Evolutionary conservation across 1,140 invertebrate genomes (phyloP).

Genomic region (Lucilia sericata): DNA sequence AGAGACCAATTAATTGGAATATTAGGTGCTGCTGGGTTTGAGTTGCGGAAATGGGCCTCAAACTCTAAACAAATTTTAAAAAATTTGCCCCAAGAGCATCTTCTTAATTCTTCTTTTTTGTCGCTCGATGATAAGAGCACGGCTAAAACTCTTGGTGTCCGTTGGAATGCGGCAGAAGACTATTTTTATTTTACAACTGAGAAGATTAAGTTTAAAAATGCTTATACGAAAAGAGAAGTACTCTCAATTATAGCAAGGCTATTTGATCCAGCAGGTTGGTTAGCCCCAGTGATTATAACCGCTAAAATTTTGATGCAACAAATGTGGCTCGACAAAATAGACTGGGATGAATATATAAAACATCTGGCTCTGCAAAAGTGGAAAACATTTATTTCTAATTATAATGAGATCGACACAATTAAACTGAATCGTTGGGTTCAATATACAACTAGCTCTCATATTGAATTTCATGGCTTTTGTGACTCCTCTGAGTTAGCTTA

Average conservation of each 20-base stretch:
- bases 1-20: neutral
- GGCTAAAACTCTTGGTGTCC: neutral
- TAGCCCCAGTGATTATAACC: conserved; percentile 50
- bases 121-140: neutral
- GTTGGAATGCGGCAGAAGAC: neutral
- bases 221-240: conserved; percentile 41
- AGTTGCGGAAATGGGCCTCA: neutral
- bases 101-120: neutral
- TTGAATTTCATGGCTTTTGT: conserved; percentile 19
- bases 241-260: conserved; percentile 42
- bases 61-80: neutral
- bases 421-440: neutral
- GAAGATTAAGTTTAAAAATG: neutral
- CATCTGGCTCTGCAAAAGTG: neutral
- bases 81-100: neutral
- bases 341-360: conserved; percentile 60
- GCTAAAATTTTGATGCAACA: conserved; percentile 69
- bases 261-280: too few species aligned
- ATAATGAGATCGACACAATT: neutral
- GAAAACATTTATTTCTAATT: neutral
- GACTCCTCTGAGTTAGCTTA: neutral
- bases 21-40: neutral
- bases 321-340: conserved; percentile 62
- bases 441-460: neutral
- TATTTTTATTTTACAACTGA: neutral